Evolutionary conservation across 2,888 invertebrate genomes (phyloP).

Genomic region (Meiosimyza platycephala): DNA sequence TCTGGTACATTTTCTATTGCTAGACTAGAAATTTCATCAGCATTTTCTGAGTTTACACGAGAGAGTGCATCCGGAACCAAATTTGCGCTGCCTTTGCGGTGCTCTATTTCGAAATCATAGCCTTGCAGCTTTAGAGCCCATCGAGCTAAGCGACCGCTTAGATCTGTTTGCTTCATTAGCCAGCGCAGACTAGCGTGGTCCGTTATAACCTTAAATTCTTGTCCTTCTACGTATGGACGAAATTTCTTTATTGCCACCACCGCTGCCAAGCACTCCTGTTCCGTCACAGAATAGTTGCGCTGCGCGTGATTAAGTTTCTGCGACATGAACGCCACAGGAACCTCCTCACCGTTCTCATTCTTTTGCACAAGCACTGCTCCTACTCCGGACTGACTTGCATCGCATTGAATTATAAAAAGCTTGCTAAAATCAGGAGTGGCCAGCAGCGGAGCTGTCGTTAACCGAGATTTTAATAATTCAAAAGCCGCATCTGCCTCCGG

Average conservation of each 20-base stretch:
- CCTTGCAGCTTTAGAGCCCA: slow-evolving; percentile 46
- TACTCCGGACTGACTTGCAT: too few species aligned
- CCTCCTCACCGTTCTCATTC: slow-evolving; percentile 23
- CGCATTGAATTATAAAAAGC: too few species aligned
- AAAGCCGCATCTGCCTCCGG: neutral
- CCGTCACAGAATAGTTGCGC: slow-evolving; percentile 42
- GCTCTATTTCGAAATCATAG: slow-evolving; percentile 20
- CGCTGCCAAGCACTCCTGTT: slow-evolving; percentile 42
- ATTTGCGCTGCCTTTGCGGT: slow-evolving; percentile 43
- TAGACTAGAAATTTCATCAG: neutral
- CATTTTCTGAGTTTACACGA: neutral
- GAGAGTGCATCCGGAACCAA: slow-evolving; percentile 31
- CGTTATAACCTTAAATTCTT: slow-evolving; percentile 42
- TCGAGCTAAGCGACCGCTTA: slow-evolving; percentile 50
- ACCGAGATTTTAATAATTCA: neutral
- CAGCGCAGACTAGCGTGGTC: slow-evolving; percentile 53
- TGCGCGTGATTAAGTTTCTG: slow-evolving; percentile 39
- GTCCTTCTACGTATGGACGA: too few species aligned
- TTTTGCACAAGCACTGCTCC: slow-evolving; percentile 32
- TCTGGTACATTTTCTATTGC: neutral
- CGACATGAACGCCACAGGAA: slow-evolving; percentile 36
- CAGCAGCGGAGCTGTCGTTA: slow-evolving; percentile 37
- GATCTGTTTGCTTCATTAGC: slow-evolving; percentile 50
- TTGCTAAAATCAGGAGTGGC: slow-evolving; percentile 37
- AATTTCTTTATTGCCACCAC: slow-evolving; percentile 37